A percentile compares a stretch with the other conserved stretches of the same genome.
These are phyloP conservation scores for Lasioglossum marginatum DNA, from an alignment of 2,888 invertebrate species.

Conservation along the genomic window DNA sequence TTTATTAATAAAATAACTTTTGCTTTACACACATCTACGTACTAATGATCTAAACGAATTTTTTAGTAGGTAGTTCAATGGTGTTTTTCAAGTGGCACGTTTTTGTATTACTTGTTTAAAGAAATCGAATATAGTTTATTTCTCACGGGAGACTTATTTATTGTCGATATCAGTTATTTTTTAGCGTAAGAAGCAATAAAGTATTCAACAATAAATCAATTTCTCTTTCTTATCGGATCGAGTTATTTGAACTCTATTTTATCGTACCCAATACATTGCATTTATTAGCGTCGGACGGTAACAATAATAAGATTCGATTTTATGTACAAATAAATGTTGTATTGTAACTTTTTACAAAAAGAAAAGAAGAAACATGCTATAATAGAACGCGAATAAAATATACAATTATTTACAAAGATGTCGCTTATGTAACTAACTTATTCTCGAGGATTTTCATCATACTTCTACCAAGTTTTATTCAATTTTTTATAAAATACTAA, in stretches of 20 bases:
- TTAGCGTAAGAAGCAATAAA: background rate
- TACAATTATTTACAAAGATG: slow-evolving; percentile 45
- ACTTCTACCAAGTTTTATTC: background rate
- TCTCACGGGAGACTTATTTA: background rate
- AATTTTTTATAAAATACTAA: background rate
- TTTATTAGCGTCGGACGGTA: slow-evolving; percentile 4
- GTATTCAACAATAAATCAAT: background rate
- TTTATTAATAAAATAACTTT: slow-evolving; percentile 70
- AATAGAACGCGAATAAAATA: slow-evolving; percentile 37
- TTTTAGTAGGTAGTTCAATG: background rate
- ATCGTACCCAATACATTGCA: background rate
- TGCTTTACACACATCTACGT: slow-evolving; percentile 57
- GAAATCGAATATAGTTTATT: background rate
- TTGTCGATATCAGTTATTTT: background rate
- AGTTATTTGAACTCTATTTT: slow-evolving; percentile 1
- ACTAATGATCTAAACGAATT: slow-evolving; percentile 33
- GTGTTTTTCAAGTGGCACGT: background rate
- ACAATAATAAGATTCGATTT: background rate
- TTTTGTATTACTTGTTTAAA: background rate
- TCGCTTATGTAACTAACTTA: slow-evolving; percentile 1
- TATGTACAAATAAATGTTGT: slow-evolving; percentile 30
- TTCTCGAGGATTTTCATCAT: background rate
- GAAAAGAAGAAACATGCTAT: slow-evolving; percentile 3
- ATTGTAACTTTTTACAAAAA: slow-evolving; percentile 19
- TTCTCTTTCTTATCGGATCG: background rate